Evolutionary conservation across 1,140 invertebrate species (phyloP).

Genomic region (Armadillidium nasatum): DNA sequence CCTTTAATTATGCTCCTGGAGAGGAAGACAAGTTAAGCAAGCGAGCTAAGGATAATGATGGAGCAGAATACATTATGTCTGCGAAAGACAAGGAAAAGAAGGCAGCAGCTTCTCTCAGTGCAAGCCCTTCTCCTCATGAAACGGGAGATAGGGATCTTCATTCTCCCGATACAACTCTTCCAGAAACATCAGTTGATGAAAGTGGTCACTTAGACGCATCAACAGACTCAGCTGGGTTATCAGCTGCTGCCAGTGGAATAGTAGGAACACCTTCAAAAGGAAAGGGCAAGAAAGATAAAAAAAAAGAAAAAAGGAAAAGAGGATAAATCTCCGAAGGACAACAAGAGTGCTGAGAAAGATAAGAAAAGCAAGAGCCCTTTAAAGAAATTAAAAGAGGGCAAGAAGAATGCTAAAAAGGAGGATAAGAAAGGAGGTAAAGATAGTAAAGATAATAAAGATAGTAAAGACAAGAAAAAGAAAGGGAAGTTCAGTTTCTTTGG

Average conservation of each 20-base stretch:
- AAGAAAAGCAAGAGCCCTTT: constrained; percentile 33
- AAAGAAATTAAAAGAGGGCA: constrained; percentile 31
- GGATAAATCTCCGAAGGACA: constrained; percentile 37
- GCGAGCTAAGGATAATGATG: neutral
- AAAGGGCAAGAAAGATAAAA: constrained; percentile 35
- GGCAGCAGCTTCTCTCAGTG: neutral
- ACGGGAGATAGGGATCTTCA: neutral
- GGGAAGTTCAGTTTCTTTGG: constrained; percentile 52
- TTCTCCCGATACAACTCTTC: constrained; percentile 22
- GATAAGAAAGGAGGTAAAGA: constrained; percentile 37
- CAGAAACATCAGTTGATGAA: constrained; percentile 34
- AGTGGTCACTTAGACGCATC: neutral
- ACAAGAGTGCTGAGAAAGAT: constrained; percentile 45
- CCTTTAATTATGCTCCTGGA: constrained; percentile 44
- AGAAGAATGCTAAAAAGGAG: constrained; percentile 40
- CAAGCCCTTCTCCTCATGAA: neutral
- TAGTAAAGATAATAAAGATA: too few relatives aligned
- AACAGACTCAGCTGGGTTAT: constrained; percentile 21
- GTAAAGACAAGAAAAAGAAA: constrained; percentile 34
- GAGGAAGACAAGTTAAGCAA: constrained; percentile 14
- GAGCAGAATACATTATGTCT: neutral
- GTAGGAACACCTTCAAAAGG: constrained; percentile 21
- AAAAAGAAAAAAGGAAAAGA: constrained; percentile 40
- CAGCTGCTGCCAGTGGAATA: neutral
- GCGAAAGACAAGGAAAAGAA: neutral